Percentiles rank a stretch among this genome's conserved stretches.
Conservation (phyloP, 37 sponge, comb jelly and placozoan species). For the Cladorhizidae sp. region DNA sequence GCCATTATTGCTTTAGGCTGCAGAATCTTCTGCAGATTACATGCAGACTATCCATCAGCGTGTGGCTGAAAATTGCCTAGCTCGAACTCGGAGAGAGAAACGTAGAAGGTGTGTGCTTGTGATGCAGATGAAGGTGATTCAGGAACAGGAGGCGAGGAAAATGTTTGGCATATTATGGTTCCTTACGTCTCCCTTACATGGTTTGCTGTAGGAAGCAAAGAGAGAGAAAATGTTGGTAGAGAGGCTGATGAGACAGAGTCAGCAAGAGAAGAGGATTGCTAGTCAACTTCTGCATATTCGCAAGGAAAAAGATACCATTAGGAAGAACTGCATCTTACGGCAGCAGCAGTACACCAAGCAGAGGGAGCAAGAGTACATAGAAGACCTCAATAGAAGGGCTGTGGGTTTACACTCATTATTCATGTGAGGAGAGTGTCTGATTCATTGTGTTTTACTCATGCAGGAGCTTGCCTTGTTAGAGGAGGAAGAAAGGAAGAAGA, state of each 20-base stretch:
- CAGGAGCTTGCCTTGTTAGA: slow-evolving; percentile 42
- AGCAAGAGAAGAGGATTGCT: slow-evolving; percentile 89
- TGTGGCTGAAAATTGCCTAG: slow-evolving; percentile 46
- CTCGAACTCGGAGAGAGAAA: slow-evolving; percentile 85
- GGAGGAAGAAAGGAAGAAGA: slow-evolving; percentile 54
- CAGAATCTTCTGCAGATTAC: slow-evolving; percentile 56
- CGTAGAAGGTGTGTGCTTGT: slow-evolving; percentile 81
- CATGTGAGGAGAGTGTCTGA: too few species aligned
- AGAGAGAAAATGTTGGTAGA: slow-evolving; percentile 85
- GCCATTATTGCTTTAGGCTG: not conserved
- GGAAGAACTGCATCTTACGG: slow-evolving; percentile 69
- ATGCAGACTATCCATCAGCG: slow-evolving; percentile 65
- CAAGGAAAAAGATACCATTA: slow-evolving; percentile 83
- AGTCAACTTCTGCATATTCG: slow-evolving; percentile 93
- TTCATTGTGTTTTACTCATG: not conserved
- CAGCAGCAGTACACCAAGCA: slow-evolving; percentile 88
- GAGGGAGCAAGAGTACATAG: slow-evolving; percentile 77
- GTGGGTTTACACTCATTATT: slow-evolving; percentile 25
- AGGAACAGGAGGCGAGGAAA: slow-evolving; percentile 58
- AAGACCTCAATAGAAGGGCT: slow-evolving; percentile 81
- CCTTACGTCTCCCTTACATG: not conserved
- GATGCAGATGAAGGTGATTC: slow-evolving; percentile 63
- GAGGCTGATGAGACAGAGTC: slow-evolving; percentile 87
- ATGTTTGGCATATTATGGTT: not conserved
- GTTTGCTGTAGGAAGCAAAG: slow-evolving; percentile 33